Evolutionary conservation across 2,797 vertebrate genomes (phyloP), one percentile per base, ranked within the genome.

Genomic region (Orestias chungarensis): DNA sequence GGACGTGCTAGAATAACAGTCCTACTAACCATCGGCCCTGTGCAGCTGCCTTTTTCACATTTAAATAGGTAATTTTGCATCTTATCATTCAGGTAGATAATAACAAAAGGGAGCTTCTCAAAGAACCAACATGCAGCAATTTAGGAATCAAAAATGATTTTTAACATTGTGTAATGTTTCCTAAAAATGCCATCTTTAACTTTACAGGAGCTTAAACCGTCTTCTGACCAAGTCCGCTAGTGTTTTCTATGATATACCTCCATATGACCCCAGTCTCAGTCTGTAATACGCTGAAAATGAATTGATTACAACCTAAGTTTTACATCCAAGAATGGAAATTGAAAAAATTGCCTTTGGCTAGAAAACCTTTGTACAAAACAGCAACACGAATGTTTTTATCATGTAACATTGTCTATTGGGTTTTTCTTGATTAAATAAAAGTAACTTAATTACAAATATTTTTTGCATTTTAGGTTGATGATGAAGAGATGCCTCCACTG

Each of bases 401-500:
- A n/a, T n/a, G n/a, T n/a, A n/a, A n/a, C n/a, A n/a, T n/a, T n/a
- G n/a, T n/a, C n/a, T n/a, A n/a, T n/a, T n/a, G n/a, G n/a, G n/a
- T n/a, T n/a, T n/a, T n/a, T n/a, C n/a, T n/a, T n/a, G n/a, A n/a
- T n/a, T 23, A 20, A 59, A 7, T 35, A n/a, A 27, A 52, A 25
- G 20, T 20, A 35, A 59, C n/a, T 38, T 61, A 38, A 61, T 14
- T 40, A 20, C 14, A 35, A 62, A 38, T n/a, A 0, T 62, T 31
- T 80, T 8, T 76, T 81, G 42, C 71, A 27, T 78, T 10, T 55
- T 50, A 88, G 85, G 49, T 38, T 49, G 62, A 83, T 67, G 81
- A 90, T 0, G 82, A 84, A 9, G 86, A 85, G 43, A 17, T 91
- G 44, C 94, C 94, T 0, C 73, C 49, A 4, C 88, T 94, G 69